phyloP scores from a whole-genome alignment of 1,140 invertebrate genomes.

The Hylyphantes graminicola region DNA sequence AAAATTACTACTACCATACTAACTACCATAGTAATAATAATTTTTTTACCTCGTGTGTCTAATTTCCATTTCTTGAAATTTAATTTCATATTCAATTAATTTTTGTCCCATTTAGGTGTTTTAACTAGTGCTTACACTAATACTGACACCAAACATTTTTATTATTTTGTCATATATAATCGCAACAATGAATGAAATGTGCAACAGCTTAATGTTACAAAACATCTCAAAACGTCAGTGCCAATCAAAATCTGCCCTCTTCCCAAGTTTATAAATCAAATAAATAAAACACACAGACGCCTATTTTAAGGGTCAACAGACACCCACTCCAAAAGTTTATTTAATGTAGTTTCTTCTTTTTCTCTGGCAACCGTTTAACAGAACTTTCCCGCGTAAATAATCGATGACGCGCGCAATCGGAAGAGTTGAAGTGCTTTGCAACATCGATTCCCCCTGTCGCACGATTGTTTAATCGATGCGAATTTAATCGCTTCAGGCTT shows the following conservation, averaged over 20 bases:
- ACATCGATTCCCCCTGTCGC: background rate
- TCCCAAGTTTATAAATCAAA: background rate
- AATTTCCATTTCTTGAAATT: too few relatives aligned
- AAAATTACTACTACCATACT: too few relatives aligned
- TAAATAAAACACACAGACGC: conserved; percentile 1
- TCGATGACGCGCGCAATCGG: conserved; percentile 18
- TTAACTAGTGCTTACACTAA: too few relatives aligned
- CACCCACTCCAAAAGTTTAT: conserved; percentile 28
- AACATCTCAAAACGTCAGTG: too few relatives aligned
- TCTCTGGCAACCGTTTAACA: background rate
- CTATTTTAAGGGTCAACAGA: conserved; percentile 24
- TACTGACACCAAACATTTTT: too few relatives aligned
- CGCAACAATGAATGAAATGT: too few relatives aligned
- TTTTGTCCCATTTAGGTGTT: too few relatives aligned
- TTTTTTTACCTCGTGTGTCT: too few relatives aligned
- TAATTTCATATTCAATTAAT: too few relatives aligned
- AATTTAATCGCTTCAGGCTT: conserved; percentile 34
- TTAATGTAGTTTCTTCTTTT: conserved; percentile 39
- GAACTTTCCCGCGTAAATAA: conserved; percentile 16
- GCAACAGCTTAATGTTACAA: too few relatives aligned
- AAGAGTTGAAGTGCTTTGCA: conserved; percentile 5
- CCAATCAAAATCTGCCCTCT: background rate
- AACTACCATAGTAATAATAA: too few relatives aligned
- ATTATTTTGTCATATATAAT: too few relatives aligned
- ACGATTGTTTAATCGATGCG: conserved; percentile 49